Evolutionary conservation across 2,797 vertebrate species (phyloP).

Genomic region (Naso thynnoides): DNA sequence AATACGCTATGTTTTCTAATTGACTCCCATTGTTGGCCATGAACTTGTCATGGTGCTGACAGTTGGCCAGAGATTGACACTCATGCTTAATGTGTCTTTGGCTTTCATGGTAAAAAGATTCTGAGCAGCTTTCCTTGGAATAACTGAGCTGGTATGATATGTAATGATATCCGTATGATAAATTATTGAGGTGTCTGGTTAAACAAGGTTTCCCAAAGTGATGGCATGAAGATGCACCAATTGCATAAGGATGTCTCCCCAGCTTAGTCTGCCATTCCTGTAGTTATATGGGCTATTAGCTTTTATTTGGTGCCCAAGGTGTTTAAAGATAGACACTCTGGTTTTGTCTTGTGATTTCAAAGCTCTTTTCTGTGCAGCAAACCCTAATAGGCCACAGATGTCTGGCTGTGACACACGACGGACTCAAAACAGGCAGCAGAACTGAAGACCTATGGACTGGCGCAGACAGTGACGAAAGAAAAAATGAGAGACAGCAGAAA

Average conservation of each 20-base stretch:
- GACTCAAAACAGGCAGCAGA: slow-evolving; percentile 5
- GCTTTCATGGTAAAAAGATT: too few species aligned
- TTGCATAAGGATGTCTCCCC: not conserved
- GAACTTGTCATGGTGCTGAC: too few species aligned
- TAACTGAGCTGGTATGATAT: too few species aligned
- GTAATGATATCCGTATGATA: too few species aligned
- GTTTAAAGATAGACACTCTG: not conserved
- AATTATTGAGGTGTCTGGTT: too few species aligned
- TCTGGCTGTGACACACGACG: slow-evolving; percentile 3
- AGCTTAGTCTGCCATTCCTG: slow-evolving; percentile 2
- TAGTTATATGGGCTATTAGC: not conserved
- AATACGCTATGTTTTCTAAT: too few species aligned
- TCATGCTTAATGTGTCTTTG: too few species aligned
- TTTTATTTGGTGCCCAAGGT: slow-evolving; percentile 16
- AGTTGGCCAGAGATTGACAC: too few species aligned
- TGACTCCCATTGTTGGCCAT: too few species aligned
- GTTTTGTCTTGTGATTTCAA: slow-evolving; percentile 18
- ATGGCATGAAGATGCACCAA: not conserved
- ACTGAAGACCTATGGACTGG: not conserved
- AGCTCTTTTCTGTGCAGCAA: slow-evolving; percentile 19
- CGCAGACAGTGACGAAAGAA: not conserved
- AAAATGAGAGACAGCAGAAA: not conserved
- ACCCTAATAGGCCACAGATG: slow-evolving; percentile 42
- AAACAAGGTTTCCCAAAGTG: too few species aligned
- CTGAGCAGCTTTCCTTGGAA: too few species aligned